These are phyloP conservation scores for Merluccius polli DNA, from an alignment of 2,797 vertebrate species.

Conservation along the genomic window DNA sequence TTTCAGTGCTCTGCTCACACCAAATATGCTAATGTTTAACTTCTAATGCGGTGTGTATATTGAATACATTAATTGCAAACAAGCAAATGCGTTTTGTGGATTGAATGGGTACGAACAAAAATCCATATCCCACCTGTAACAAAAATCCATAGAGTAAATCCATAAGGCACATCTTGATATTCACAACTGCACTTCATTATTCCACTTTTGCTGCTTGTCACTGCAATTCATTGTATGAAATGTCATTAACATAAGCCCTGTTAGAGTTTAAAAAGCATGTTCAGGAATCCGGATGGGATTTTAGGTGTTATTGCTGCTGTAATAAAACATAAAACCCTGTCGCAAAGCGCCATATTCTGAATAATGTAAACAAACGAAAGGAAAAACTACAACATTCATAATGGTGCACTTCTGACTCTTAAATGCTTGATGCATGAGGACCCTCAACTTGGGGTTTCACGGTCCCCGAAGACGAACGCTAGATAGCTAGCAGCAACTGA, in stretches of 20 bases:
- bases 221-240: neutral
- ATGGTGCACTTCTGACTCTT: no score
- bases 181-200: neutral
- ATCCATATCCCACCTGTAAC: neutral
- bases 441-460: no score
- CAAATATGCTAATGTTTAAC: neutral
- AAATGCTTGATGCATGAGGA: no score
- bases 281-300: neutral
- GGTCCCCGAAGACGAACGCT: no score
- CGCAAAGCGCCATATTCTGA: neutral
- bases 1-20: neutral
- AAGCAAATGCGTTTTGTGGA: neutral
- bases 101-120: neutral
- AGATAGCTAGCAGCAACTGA: no score
- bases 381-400: no score
- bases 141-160: neutral
- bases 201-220: neutral
- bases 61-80: neutral
- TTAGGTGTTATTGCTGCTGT: neutral
- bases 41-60: neutral
- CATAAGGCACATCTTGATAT: neutral
- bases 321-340: no score
- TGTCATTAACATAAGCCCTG: neutral
- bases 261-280: neutral
- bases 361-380: neutral